A percentile compares a stretch with the other conserved stretches of the same genome.
These are phyloP conservation scores for Theocolax elegans DNA, from an alignment of 1,140 invertebrate genomes.

Conservation along the genomic window DNA sequence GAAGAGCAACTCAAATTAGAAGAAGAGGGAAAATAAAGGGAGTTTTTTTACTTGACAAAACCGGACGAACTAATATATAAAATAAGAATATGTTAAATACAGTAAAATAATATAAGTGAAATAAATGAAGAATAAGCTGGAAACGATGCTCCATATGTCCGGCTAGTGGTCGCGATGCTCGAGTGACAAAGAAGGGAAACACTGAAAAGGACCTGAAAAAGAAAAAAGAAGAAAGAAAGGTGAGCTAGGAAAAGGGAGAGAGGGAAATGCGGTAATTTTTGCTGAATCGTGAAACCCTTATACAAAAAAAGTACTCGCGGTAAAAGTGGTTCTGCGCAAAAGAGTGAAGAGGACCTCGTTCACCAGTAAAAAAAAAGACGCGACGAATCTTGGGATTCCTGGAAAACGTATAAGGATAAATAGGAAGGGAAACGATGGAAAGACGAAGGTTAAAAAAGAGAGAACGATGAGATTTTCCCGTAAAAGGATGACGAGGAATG, in stretches of 20 bases:
- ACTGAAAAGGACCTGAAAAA: neutral
- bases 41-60: neutral
- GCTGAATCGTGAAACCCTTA: neutral
- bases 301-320: neutral
- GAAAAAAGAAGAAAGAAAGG: too few relatives aligned
- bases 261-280: neutral
- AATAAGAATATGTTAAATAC: too few relatives aligned
- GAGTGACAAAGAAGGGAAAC: neutral
- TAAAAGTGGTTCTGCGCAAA: neutral
- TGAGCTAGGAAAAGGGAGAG: too few relatives aligned
- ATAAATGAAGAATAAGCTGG: slow-evolving; percentile 24
- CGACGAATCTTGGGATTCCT: neutral
- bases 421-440: neutral
- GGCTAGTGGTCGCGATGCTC: neutral
- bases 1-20: neutral
- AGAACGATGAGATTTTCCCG: neutral
- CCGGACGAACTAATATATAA: too few relatives aligned
- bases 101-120: too few relatives aligned
- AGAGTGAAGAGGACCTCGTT: neutral
- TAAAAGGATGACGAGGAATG: neutral
- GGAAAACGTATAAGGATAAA: neutral
- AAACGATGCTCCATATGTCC: neutral
- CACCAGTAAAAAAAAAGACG: neutral
- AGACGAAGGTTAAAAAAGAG: slow-evolving; percentile 5
- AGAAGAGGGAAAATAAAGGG: too few relatives aligned